A percentile compares a stretch with the other conserved stretches of the same genome.
Conservation (phyloP, 2,888 invertebrate species). For the Yponomeuta cagnagella region DNA sequence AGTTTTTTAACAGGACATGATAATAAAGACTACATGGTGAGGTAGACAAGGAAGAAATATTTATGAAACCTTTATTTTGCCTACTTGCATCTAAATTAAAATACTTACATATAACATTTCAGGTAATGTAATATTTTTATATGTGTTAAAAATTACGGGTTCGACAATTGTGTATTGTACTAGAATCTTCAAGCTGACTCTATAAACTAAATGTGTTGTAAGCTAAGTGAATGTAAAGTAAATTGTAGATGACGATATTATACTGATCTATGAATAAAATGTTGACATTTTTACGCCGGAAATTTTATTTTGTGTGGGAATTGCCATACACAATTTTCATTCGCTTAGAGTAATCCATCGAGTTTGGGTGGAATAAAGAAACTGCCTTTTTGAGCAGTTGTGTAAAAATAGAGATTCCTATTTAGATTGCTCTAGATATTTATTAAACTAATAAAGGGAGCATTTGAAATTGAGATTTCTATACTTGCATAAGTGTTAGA, state of each 20-base stretch:
- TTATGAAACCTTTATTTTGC: conserved; percentile 19
- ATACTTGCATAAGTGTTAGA: too few species aligned
- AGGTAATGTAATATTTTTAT: background rate
- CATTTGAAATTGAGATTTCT: too few species aligned
- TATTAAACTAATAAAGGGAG: too few species aligned
- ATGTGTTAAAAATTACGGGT: background rate
- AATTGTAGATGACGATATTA: conserved; percentile 36
- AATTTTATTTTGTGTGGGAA: background rate
- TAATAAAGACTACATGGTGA: background rate
- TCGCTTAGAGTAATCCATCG: too few species aligned
- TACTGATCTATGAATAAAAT: conserved; percentile 72
- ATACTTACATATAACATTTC: background rate
- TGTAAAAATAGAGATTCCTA: too few species aligned
- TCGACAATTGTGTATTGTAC: conserved; percentile 31
- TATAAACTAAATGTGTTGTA: conserved; percentile 24
- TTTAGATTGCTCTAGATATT: too few species aligned
- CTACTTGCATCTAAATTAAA: background rate
- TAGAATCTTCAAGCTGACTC: conserved; percentile 17
- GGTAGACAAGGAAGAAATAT: background rate
- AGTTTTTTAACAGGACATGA: background rate
- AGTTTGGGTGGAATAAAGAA: too few species aligned
- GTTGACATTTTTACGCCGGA: conserved; percentile 49
- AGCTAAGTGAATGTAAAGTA: conserved; percentile 43
- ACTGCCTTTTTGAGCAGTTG: background rate
- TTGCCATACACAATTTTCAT: too few species aligned